Base-by-base conservation (phyloP, 2,797 vertebrate genomes). In the Rhinatrema bivittatum region DNA sequence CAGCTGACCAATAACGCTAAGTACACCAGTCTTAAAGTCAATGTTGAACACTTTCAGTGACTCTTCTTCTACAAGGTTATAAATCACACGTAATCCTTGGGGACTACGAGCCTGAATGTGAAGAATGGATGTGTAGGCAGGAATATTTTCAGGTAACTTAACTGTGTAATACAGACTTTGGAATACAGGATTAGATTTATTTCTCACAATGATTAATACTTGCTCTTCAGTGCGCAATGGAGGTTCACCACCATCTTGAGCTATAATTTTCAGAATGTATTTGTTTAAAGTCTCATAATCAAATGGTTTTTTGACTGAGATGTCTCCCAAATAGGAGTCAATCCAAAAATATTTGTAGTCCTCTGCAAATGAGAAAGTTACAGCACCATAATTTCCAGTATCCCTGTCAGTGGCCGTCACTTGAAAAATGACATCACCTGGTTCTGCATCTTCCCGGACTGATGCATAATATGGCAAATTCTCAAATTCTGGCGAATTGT, bases 71-170 rank as follows among this genome's bases (percentile, higher is more conserved):
- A 89, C 65, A 0, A 98, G 87, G 64, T 91, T 97, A 68, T 99
- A 99, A 72, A 98, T 91, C 12, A 99, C 84, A 5, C 88, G 89
- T 45, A 93, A 91, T 23, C 94, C 94, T 36, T 97, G 94, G 0
- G 93, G 92, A 46, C 94, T 99, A 38, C 90, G 86, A 30, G 96
- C 96, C 65, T 98, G 96, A 5, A 96, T 91, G 15, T 98, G 94
- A 20, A 98, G 69, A 55, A 99, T 85, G 1, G 93, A 91, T 7
- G 92, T 97, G 42, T 88, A 91, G 0, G 86, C 80, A 2, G 91
- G 81, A 9, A 94, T 86, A 12, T 92, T 92, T 79, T 99, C 96
- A 10, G 92, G 93, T 14, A 98, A 87, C 59, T 81, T 91, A 25
- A 98, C 80, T 3, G 76, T 87, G 34, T 98, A 99, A 36, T 89